Conservation (phyloP, 2,113 vertebrate genomes). For the Sporophila hypoxantha region DNA sequence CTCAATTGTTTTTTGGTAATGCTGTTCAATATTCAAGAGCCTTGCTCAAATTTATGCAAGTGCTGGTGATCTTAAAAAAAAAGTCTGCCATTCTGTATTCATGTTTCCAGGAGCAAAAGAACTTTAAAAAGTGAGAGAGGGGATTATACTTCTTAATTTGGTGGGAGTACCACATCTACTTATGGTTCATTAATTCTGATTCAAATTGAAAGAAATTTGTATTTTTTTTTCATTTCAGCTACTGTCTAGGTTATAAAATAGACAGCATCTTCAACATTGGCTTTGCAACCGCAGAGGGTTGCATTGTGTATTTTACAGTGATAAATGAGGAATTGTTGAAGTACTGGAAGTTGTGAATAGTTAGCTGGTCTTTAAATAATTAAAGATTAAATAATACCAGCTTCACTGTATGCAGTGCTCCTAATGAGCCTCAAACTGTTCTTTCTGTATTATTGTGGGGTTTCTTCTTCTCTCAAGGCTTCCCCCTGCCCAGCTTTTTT, state of each 20-base stretch:
- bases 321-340: background rate
- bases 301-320: background rate
- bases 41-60: background rate
- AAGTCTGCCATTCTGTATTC: background rate
- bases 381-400: slow-evolving; percentile 29
- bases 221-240: background rate
- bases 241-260: background rate
- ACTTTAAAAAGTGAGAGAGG: background rate
- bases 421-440: background rate
- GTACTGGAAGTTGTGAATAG: background rate
- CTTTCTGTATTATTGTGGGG: background rate
- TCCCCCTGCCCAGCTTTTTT: background rate
- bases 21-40: background rate
- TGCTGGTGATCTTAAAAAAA: background rate
- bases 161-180: background rate
- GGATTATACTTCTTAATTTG: background rate
- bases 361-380: slow-evolving; percentile 21
- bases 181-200: background rate
- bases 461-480: background rate
- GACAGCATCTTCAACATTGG: background rate
- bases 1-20: background rate
- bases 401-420: background rate
- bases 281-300: background rate
- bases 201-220: background rate
- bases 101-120: background rate